Conservation (phyloP, 1,140 invertebrate species). For the Caenorhabditis brenneri region DNA sequence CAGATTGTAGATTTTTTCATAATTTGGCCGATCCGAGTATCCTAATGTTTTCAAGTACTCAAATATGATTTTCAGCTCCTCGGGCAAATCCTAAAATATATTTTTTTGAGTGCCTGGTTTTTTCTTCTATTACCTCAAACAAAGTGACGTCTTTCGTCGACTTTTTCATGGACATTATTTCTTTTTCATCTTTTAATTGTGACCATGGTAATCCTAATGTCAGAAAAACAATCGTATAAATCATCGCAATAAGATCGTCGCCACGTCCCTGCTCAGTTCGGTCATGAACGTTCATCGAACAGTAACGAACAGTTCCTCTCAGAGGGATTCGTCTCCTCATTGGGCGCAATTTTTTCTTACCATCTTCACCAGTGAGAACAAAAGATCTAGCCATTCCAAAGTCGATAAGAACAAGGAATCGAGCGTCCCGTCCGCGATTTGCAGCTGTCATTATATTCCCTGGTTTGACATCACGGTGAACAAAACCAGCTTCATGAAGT, state of each 20-base stretch:
- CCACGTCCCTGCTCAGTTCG: slow-evolving; percentile 57
- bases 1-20: slow-evolving; percentile 30
- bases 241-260: slow-evolving; percentile 81
- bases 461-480: slow-evolving; percentile 57
- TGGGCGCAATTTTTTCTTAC: slow-evolving; percentile 52
- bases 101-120: background rate
- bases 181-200: background rate
- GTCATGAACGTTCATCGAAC: slow-evolving; percentile 60
- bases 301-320: slow-evolving; percentile 64
- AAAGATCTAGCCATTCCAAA: slow-evolving; percentile 59
- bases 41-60: slow-evolving; percentile 16
- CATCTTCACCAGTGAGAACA: slow-evolving; percentile 44
- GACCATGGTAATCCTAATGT: background rate
- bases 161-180: slow-evolving; percentile 31
- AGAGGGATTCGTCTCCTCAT: slow-evolving; percentile 55
- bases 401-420: slow-evolving; percentile 7
- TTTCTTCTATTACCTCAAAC: background rate
- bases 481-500: slow-evolving; percentile 54
- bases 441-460: slow-evolving; percentile 61
- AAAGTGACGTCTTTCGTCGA: background rate
- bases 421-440: background rate
- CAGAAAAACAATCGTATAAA: slow-evolving; percentile 19
- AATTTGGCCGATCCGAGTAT: background rate
- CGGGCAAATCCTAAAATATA: background rate
- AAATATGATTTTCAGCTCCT: slow-evolving; percentile 4